Evolutionary conservation across 2,888 invertebrate species (phyloP).

Genomic region (Scelioninae gen. 2): DNA sequence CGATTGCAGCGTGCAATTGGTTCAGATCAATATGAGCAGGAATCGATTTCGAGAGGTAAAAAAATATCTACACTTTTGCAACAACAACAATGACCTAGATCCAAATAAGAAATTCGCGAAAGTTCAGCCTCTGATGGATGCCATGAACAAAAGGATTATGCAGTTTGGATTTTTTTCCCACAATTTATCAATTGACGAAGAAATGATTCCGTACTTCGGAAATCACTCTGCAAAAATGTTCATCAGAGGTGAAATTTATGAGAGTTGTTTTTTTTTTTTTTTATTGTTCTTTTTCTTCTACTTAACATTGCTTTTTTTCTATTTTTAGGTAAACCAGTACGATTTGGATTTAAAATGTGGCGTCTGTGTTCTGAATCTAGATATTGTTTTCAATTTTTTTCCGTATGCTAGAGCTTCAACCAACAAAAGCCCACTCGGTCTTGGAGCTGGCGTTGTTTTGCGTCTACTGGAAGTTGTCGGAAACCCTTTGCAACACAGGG

Average conservation of each 20-base stretch:
- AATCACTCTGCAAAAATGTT: slow-evolving; percentile 66
- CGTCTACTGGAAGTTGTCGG: slow-evolving; percentile 13
- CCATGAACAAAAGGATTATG: slow-evolving; percentile 59
- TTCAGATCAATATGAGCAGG: slow-evolving; percentile 23
- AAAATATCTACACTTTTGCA: slow-evolving; percentile 57
- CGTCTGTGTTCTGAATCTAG: slow-evolving; percentile 63
- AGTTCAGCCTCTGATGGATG: slow-evolving; percentile 61
- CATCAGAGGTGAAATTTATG: slow-evolving; percentile 56
- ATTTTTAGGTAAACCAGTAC: slow-evolving; percentile 62
- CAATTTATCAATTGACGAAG: slow-evolving; percentile 64
- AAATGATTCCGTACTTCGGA: slow-evolving; percentile 63
- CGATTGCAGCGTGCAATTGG: slow-evolving; percentile 10
- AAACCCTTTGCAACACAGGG: slow-evolving; percentile 21
- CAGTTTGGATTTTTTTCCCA: slow-evolving; percentile 63
- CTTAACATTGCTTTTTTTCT: background rate
- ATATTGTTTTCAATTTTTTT: slow-evolving; percentile 62
- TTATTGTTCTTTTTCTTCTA: background rate
- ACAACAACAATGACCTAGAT: slow-evolving; percentile 59
- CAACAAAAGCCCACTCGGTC: slow-evolving; percentile 9
- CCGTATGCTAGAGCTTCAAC: slow-evolving; percentile 62
- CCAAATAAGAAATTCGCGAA: slow-evolving; percentile 64
- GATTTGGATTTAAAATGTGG: slow-evolving; percentile 66
- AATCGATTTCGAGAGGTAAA: slow-evolving; percentile 34
- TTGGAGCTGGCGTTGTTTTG: slow-evolving; percentile 35
- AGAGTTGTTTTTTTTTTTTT: background rate